Base-by-base conservation (phyloP, 2,113 vertebrate genomes). In the Papio anubis region DNA sequence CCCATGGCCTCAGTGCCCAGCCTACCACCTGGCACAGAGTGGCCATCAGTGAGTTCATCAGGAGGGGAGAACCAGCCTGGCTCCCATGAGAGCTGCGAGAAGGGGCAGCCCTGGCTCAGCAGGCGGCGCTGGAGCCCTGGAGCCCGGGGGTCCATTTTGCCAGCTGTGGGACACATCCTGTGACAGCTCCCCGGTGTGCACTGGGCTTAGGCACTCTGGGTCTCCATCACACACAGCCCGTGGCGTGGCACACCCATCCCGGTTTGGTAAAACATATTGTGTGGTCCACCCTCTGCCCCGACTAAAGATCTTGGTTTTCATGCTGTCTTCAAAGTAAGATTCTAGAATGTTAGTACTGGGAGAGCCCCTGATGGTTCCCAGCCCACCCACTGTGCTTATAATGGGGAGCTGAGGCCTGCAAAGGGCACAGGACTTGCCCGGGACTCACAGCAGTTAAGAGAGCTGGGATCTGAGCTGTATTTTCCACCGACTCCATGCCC, bases 171-270 rank as follows among this genome's bases (percentile, higher is more conserved):
- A 78, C 6, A 3, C 0, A 0, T 72, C 20, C 9, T 16, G 0
- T 2, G 40, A 35, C 17, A 1, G 0, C 3, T 30, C 18, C 12
- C 48, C 35, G 2, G 6, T 3, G 12, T 0, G 0, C 87, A 0
- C 68, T 6, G 12, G 52, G 55, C 76, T 35, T 13, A 16, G 73
- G 23, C 0, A 0, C 5, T 14, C 52, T 6, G 3, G 7, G 48
- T 83, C 59, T 59, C 48, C 0, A 0, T 38, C 32, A 1, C 27
- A 23, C 48, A 38, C 14, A 27, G 25, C 38, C 35, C 0, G 32
- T 2, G 10, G 45, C 35, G 25, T 5, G 7, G 9, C 12, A 9
- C 2, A 1, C 45, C 50, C 45, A 7, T 8, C 66, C 90, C 6
- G 25, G 12, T 25, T 35, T 27, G 59, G 9, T 25, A 2, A 89